These are phyloP conservation scores for Sinohyriopsis cumingii DNA, from an alignment of 2,888 invertebrate species.

Conservation along the genomic window DNA sequence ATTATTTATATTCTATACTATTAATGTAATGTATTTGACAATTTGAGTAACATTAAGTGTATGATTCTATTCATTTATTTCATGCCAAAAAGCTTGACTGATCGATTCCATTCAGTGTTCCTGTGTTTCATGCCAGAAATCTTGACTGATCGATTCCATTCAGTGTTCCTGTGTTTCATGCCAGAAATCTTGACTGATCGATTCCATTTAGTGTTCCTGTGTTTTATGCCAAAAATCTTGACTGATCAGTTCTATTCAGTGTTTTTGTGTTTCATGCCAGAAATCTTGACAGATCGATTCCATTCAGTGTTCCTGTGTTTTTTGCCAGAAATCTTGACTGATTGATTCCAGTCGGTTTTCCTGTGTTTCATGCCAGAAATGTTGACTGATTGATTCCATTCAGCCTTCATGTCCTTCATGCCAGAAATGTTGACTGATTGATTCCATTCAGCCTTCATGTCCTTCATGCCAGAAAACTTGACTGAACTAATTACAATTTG, in stretches of 20 bases:
- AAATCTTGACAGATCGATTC: neutral
- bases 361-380: neutral
- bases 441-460: neutral
- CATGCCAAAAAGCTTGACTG: too few relatives aligned
- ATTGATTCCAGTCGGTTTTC: neutral
- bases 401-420: neutral
- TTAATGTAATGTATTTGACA: too few relatives aligned
- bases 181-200: neutral
- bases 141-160: neutral
- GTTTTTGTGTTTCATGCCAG: neutral
- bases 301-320: neutral
- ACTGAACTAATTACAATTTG: too few relatives aligned
- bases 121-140: too few relatives aligned
- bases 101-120: neutral
- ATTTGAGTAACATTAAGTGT: too few relatives aligned
- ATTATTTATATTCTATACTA: too few relatives aligned
- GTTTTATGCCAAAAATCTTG: too few relatives aligned
- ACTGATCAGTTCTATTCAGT: neutral
- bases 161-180: too few relatives aligned
- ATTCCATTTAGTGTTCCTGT: too few relatives aligned
- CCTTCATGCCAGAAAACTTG: neutral
- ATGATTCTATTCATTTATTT: too few relatives aligned
- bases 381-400: neutral
- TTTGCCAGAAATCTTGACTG: neutral
- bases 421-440: neutral